These are phyloP conservation scores for Drosophila carrolli DNA, from an alignment of 1,140 invertebrate species.

Conservation along the genomic window DNA sequence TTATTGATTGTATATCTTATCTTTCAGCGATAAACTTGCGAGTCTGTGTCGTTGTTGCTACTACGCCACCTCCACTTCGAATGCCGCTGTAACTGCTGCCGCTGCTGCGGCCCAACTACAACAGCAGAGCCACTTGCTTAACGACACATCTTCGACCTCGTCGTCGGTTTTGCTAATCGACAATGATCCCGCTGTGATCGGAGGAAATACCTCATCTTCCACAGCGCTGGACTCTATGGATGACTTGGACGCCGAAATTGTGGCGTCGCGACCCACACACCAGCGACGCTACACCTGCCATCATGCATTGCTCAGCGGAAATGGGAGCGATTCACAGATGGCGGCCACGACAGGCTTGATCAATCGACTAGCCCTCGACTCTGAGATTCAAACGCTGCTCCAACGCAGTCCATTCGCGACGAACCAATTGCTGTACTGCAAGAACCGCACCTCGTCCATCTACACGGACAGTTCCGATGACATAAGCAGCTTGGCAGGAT, in stretches of 20 bases:
- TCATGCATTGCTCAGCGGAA: conserved; percentile 63
- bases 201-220: conserved; percentile 66
- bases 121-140: conserved; percentile 41
- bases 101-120: conserved; percentile 53
- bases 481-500: conserved; percentile 91
- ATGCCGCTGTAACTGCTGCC: conserved; percentile 54
- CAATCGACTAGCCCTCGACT: conserved; percentile 84
- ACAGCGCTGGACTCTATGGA: conserved; percentile 87
- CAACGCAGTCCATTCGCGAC: conserved; percentile 82
- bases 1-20: conserved; percentile 35
- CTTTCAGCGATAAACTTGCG: conserved; percentile 75
- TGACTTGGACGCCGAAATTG: conserved; percentile 85
- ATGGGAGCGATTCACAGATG: conserved; percentile 65
- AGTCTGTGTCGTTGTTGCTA: conserved; percentile 82
- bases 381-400: conserved; percentile 84
- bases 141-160: conserved; percentile 86
- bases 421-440: conserved; percentile 86
- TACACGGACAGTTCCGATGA: conserved; percentile 95
- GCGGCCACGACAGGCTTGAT: conserved; percentile 81
- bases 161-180: conserved; percentile 86
- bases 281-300: conserved; percentile 76
- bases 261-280: conserved; percentile 61
- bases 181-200: conserved; percentile 63
- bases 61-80: conserved; percentile 67
- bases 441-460: conserved; percentile 92